Conservation (phyloP, 2,113 vertebrate species). For the Pterocles burchelli region DNA sequence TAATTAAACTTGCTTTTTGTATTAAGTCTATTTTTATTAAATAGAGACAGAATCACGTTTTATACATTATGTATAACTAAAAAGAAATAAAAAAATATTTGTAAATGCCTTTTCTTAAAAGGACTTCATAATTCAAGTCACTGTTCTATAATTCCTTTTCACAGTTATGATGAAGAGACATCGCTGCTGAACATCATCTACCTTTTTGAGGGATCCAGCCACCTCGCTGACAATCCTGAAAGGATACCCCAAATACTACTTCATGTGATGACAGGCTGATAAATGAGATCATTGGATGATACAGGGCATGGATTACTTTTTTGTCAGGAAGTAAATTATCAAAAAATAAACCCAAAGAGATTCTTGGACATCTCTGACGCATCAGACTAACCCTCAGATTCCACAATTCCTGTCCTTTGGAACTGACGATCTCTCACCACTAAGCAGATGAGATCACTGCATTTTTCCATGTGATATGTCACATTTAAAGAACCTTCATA, state of each 20-base stretch:
- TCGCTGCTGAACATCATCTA: background rate
- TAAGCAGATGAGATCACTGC: background rate
- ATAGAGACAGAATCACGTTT: background rate
- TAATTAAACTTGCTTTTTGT: constrained; percentile 52
- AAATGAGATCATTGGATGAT: background rate
- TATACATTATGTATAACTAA: background rate
- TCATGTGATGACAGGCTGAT: background rate
- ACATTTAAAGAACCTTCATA: background rate
- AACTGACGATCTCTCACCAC: background rate
- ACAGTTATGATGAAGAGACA: background rate
- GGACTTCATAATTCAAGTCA: background rate
- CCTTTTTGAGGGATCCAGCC: background rate
- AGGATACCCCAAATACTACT: background rate
- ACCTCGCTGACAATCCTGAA: background rate
- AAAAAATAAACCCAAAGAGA: background rate
- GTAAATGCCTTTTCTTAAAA: background rate
- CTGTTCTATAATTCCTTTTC: background rate
- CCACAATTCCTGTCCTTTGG: background rate
- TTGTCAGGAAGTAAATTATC: background rate
- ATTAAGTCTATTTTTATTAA: constrained; percentile 43
- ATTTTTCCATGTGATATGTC: background rate
- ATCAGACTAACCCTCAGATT: background rate
- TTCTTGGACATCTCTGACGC: background rate
- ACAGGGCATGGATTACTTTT: background rate
- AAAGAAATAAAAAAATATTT: background rate